These are phyloP conservation scores for Pelmatolapia mariae DNA, from an alignment of 2,113 vertebrate genomes.

Conservation along the genomic window DNA sequence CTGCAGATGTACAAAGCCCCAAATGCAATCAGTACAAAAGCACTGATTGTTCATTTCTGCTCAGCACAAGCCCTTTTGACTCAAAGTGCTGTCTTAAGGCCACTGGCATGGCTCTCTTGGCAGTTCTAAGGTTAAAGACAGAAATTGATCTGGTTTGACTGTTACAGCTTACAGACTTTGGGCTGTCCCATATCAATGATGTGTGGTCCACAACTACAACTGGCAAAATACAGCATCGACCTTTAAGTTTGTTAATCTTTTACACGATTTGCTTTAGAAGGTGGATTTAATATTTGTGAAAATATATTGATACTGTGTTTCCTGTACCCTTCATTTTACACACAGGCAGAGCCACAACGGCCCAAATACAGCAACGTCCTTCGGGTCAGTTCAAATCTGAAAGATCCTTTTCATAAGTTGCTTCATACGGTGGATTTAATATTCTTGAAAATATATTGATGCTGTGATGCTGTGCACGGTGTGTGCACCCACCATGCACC, in stretches of 20 bases:
- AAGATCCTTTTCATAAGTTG: not conserved
- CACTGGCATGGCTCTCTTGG: not conserved
- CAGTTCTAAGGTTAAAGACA: not conserved
- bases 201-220: not conserved
- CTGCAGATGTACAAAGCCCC: not conserved
- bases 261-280: not conserved
- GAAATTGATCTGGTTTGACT: not conserved
- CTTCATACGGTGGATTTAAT: not conserved
- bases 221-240: not conserved
- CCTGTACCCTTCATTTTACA: not conserved
- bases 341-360: not conserved
- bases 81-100: not conserved
- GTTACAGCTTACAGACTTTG: not conserved
- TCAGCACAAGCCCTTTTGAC: not conserved
- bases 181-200: not conserved
- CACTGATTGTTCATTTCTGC: not conserved
- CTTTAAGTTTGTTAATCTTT: not conserved
- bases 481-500: not conserved
- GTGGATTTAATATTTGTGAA: not conserved
- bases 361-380: not conserved
- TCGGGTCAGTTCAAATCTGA: not conserved
- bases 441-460: not conserved
- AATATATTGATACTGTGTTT: not conserved
- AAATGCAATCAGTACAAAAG: not conserved
- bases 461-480: not conserved